Evolutionary conservation across 2,113 vertebrate genomes (phyloP).

Genomic region (Lathamus discolor): DNA sequence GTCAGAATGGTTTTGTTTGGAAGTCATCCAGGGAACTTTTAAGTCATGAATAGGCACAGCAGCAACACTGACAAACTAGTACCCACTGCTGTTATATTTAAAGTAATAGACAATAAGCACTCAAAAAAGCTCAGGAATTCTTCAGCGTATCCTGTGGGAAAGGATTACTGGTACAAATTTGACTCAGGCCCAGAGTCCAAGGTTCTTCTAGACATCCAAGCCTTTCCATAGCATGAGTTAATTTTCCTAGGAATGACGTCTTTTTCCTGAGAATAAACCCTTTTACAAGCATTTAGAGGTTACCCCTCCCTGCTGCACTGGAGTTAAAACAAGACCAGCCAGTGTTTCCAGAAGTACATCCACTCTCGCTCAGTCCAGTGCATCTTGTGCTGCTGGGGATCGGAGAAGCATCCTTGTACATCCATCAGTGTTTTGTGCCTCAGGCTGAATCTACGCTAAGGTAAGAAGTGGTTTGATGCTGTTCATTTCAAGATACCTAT

Average conservation of each 20-base stretch:
- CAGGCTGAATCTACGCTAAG: accelerated
- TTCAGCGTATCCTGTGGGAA: background rate
- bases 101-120: background rate
- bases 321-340: conserved; percentile 19
- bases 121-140: background rate
- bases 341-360: conserved; percentile 10
- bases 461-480: background rate
- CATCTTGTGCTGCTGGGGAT: background rate
- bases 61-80: background rate
- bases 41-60: background rate
- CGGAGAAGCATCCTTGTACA: accelerated
- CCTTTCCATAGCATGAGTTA: background rate
- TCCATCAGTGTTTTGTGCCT: accelerated
- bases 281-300: conserved; percentile 14
- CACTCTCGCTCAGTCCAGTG: background rate
- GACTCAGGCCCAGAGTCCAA: background rate
- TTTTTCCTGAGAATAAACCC: conserved; percentile 12
- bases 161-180: background rate
- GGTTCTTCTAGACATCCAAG: background rate
- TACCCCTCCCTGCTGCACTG: background rate
- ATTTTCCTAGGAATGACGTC: background rate
- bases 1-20: background rate
- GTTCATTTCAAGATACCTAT: background rate
- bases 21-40: background rate
- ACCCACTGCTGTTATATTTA: background rate